These are phyloP conservation scores for Ramphastos sulfuratus DNA, from an alignment of 2,113 vertebrate genomes.

Conservation along the genomic window DNA sequence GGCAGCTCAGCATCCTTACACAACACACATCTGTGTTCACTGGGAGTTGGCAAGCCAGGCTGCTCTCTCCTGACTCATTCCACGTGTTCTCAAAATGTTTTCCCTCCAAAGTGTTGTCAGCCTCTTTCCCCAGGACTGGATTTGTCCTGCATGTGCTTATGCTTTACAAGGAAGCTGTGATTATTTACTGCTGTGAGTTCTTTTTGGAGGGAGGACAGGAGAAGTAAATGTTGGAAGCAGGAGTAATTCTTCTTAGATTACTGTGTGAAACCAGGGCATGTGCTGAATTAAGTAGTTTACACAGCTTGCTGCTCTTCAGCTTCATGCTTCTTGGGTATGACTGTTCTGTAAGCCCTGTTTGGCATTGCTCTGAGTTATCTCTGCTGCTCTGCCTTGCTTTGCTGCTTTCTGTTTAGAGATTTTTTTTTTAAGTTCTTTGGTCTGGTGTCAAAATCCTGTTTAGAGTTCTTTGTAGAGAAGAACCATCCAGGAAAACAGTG, in stretches of 20 bases:
- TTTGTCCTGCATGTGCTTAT: not conserved
- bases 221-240: not conserved
- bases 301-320: not conserved
- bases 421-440: conserved; percentile 6
- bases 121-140: not conserved
- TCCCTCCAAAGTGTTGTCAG: not conserved
- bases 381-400: not conserved
- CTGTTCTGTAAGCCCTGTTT: not conserved
- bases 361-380: not conserved
- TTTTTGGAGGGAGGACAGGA: not conserved
- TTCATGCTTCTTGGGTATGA: not conserved
- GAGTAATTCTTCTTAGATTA: not conserved
- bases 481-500: not conserved
- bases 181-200: not conserved
- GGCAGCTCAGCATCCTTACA: not conserved
- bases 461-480: not conserved
- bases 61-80: not conserved
- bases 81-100: not conserved
- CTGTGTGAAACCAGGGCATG: not conserved
- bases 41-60: not conserved
- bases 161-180: not conserved
- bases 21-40: not conserved
- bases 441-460: conserved; percentile 1
- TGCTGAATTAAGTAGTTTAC: conserved; percentile 15
- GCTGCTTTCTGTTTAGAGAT: not conserved